phyloP scores from a whole-genome alignment of 2,797 vertebrate species.

The Phataginus tricuspis region DNA sequence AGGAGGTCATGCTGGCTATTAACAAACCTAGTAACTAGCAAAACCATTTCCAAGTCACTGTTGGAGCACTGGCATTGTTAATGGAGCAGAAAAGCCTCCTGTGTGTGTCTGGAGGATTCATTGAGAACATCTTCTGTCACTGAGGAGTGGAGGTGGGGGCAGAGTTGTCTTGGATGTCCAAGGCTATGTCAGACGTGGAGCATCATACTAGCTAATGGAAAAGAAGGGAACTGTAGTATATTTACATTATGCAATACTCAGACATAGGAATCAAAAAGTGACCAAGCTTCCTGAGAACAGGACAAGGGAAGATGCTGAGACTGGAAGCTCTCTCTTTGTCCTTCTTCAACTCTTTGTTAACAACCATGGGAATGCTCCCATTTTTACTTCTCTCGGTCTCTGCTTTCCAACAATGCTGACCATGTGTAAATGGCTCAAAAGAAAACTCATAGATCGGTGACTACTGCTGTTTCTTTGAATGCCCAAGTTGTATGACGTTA shows the following conservation, averaged over 20 bases:
- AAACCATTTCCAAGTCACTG: conserved; percentile 56
- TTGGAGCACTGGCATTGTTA: conserved; percentile 29
- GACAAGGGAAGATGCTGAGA: not conserved
- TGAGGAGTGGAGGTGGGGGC: not conserved
- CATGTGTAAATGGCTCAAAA: not conserved
- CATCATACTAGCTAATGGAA: not conserved
- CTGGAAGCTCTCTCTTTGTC: not conserved
- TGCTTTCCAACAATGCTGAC: not conserved
- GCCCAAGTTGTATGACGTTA: not conserved
- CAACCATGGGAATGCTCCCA: not conserved
- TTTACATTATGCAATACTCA: not conserved
- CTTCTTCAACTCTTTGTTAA: not conserved
- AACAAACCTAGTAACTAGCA: conserved; percentile 47
- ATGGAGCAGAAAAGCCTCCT: conserved; percentile 52
- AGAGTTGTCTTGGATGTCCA: not conserved
- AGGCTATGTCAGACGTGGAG: not conserved
- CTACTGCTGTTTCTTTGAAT: too few relatives aligned
- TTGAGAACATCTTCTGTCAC: conserved; percentile 26
- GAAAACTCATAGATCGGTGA: too few relatives aligned
- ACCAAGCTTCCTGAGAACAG: not conserved
- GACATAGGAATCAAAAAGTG: not conserved
- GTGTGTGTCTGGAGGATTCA: not conserved
- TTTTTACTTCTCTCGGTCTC: not conserved
- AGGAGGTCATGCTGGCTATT: conserved; percentile 55
- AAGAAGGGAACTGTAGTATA: not conserved